These are phyloP conservation scores for Hirtodrosophila confusa DNA, from an alignment of 2,888 invertebrate species.

Conservation along the genomic window DNA sequence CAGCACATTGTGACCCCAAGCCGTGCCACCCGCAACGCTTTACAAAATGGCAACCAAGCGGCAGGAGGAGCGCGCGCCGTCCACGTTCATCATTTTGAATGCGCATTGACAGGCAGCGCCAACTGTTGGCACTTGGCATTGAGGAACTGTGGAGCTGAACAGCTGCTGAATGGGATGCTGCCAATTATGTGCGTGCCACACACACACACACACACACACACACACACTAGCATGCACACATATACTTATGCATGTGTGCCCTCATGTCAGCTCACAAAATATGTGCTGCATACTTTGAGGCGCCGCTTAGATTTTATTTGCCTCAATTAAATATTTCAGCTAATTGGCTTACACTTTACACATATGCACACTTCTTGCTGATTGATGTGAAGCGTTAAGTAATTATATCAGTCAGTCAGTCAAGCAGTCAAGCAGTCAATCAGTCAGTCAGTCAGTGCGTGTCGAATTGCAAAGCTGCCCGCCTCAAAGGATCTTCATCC, in stretches of 20 bases:
- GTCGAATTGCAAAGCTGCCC: constrained; percentile 16
- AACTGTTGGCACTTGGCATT: constrained; percentile 53
- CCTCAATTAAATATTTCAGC: constrained; percentile 73
- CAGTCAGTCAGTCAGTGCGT: constrained; percentile 17
- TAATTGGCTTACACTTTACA: constrained; percentile 75
- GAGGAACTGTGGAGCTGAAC: constrained; percentile 38
- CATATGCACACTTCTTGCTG: constrained; percentile 31
- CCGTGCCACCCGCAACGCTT: constrained; percentile 2
- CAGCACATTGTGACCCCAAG: constrained; percentile 9
- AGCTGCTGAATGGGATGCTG: constrained; percentile 43
- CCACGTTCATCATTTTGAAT: constrained; percentile 41
- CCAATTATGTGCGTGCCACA: constrained; percentile 67
- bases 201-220: constrained; percentile 3
- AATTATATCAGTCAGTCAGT: constrained; percentile 58
- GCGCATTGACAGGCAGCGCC: constrained; percentile 51
- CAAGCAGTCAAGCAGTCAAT: constrained; percentile 4
- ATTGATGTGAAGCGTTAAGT: constrained; percentile 70
- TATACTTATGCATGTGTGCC: not conserved
- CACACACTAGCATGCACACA: not conserved
- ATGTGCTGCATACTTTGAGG: constrained; percentile 47
- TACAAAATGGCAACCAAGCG: constrained; percentile 13
- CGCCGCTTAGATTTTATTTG: constrained; percentile 65
- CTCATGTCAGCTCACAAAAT: constrained; percentile 5
- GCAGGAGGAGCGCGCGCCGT: not conserved
- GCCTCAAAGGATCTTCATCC: too few species aligned